Conservation (phyloP, 1,140 invertebrate genomes). For the Bombus superbus region DNA sequence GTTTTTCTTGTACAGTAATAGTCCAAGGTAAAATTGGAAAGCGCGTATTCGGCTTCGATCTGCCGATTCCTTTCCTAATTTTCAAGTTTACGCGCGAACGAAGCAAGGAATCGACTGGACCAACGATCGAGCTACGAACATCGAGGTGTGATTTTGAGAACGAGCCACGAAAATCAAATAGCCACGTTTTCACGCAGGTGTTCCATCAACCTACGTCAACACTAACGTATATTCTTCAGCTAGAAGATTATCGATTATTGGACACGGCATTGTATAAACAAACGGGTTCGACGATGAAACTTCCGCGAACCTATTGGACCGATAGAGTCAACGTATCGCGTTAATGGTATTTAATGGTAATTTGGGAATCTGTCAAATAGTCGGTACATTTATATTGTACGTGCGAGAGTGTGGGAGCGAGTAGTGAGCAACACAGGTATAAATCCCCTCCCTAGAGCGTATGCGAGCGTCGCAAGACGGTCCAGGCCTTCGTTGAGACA, state of each 20-base stretch:
- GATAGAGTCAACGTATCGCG: neutral
- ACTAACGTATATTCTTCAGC: neutral
- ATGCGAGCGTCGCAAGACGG: too few relatives aligned
- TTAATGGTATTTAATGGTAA: slow-evolving; percentile 26
- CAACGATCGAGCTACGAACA: neutral
- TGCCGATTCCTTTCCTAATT: neutral
- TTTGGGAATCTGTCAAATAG: neutral
- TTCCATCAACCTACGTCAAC: neutral
- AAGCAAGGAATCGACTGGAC: neutral
- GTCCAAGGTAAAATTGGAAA: neutral
- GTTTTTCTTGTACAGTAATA: too few relatives aligned
- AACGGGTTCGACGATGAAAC: neutral
- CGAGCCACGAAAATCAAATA: neutral
- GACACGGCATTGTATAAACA: neutral
- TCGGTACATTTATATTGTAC: too few relatives aligned
- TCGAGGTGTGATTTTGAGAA: too few relatives aligned
- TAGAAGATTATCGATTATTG: neutral
- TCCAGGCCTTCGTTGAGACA: too few relatives aligned
- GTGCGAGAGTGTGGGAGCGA: too few relatives aligned
- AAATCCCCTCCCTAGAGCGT: too few relatives aligned
- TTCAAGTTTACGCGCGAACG: neutral
- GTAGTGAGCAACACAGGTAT: too few relatives aligned
- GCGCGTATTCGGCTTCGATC: neutral
- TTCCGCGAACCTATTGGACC: neutral
- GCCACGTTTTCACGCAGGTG: neutral